These are phyloP conservation scores for Oikopleura dioica DNA, from an alignment of 23 tunicate species.

Conservation along the genomic window DNA sequence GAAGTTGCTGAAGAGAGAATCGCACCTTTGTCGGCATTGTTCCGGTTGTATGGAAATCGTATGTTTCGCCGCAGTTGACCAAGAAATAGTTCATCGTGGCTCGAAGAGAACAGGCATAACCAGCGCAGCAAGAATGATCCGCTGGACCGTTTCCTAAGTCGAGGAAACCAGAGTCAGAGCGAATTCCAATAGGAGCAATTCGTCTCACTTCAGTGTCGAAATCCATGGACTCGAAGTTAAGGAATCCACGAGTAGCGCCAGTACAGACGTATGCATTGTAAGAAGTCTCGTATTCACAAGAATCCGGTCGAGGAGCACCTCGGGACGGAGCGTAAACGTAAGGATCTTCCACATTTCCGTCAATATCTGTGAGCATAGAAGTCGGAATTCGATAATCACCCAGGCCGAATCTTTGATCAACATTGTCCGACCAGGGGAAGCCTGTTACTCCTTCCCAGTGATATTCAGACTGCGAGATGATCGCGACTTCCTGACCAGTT, in stretches of 20 bases:
- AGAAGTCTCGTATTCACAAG: background rate
- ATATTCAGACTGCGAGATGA: slow-evolving; percentile 34
- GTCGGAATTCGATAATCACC: slow-evolving; percentile 79
- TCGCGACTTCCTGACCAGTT: too few species aligned
- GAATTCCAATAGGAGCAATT: slow-evolving; percentile 15
- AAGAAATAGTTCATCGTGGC: background rate
- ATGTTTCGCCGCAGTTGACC: background rate
- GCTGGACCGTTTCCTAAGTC: slow-evolving; percentile 17
- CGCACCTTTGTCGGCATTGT: background rate
- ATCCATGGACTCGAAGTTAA: slow-evolving; percentile 17
- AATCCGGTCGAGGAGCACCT: background rate
- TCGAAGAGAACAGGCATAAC: background rate
- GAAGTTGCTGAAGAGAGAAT: background rate
- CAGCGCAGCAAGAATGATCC: too few species aligned
- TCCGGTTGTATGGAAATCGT: background rate
- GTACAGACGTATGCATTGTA: slow-evolving; percentile 15
- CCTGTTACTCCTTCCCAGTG: slow-evolving; percentile 65
- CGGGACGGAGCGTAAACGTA: too few species aligned
- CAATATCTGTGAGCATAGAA: slow-evolving; percentile 22
- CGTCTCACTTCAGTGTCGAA: slow-evolving; percentile 14
- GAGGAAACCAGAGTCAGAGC: background rate
- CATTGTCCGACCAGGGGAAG: too few species aligned
- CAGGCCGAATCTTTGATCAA: slow-evolving; percentile 22
- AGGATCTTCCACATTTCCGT: too few species aligned
- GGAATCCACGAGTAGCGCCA: too few species aligned